A percentile compares a stretch with the other conserved stretches of the same genome.
Evolutionary conservation across 64 coral and sea anemone genomes (phyloP).

Genomic region (Stichodactyla helianthus): DNA sequence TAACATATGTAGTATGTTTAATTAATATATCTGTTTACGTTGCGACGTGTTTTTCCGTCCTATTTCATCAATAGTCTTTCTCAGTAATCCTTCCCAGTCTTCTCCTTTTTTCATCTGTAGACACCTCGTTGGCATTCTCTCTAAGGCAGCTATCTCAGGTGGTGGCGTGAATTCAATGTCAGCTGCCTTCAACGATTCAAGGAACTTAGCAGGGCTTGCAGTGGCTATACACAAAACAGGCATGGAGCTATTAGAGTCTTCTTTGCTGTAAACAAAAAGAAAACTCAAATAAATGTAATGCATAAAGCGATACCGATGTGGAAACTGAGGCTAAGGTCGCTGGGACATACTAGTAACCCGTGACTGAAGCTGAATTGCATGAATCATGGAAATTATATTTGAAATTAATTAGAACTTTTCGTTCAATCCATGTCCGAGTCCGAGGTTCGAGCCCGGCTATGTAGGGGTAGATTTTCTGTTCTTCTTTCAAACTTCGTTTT

Average conservation of each 20-base stretch:
- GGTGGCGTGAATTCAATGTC: constrained; percentile 40
- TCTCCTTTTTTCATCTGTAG: constrained; percentile 67
- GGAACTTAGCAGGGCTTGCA: constrained; percentile 75
- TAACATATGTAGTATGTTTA: too few species aligned
- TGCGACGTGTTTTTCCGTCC: background rate
- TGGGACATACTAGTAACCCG: too few species aligned
- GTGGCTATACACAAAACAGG: constrained; percentile 69
- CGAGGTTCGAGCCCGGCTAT: too few species aligned
- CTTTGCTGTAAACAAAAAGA: background rate
- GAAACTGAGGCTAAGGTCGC: too few species aligned
- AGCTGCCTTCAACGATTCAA: constrained; percentile 66
- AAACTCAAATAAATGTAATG: background rate
- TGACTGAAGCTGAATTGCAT: too few species aligned
- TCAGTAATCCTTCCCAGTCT: constrained; percentile 74
- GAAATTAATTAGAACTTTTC: too few species aligned
- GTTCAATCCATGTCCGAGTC: too few species aligned
- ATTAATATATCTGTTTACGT: too few species aligned
- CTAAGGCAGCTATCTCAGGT: constrained; percentile 34
- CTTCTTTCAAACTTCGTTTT: too few species aligned
- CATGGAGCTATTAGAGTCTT: background rate
- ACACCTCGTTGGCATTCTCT: constrained; percentile 47
- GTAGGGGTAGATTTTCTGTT: too few species aligned
- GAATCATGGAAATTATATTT: too few species aligned
- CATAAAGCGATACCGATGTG: too few species aligned
- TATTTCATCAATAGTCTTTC: constrained; percentile 60